These are phyloP conservation scores for Clarias magur DNA, from an alignment of 2,113 vertebrate genomes.

Conservation along the genomic window DNA sequence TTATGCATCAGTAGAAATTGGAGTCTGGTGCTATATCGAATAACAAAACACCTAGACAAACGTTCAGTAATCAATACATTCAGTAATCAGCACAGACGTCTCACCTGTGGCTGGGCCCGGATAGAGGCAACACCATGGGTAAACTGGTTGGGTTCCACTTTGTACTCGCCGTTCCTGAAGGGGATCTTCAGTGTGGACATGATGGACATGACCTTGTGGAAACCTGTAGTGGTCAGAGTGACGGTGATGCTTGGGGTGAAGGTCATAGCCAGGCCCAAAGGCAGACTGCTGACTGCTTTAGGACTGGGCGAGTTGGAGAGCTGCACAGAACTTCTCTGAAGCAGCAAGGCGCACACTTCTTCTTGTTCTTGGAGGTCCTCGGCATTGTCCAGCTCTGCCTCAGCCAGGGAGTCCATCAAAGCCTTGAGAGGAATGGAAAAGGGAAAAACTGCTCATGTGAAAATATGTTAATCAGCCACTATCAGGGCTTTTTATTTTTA, in stretches of 20 bases:
- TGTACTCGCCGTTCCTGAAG: constrained; percentile 59
- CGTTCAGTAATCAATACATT: no score
- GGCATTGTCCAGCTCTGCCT: constrained; percentile 81
- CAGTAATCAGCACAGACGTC: background rate
- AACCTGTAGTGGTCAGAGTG: constrained; percentile 58
- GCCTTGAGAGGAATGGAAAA: constrained; percentile 63
- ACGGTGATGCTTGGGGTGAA: constrained; percentile 68
- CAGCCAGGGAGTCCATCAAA: constrained; percentile 76
- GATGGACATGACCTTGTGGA: constrained; percentile 76
- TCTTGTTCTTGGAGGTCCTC: constrained; percentile 63
- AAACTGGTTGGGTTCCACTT: constrained; percentile 70
- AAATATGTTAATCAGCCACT: background rate
- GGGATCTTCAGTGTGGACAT: constrained; percentile 76
- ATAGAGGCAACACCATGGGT: constrained; percentile 81
- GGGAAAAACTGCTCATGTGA: background rate
- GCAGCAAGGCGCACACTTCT: background rate
- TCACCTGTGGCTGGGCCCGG: constrained; percentile 88
- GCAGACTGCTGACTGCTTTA: constrained; percentile 76
- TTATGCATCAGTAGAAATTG: background rate
- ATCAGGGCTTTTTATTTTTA: background rate
- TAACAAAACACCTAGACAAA: background rate
- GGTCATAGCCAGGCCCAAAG: constrained; percentile 83
- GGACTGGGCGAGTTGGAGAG: constrained; percentile 58
- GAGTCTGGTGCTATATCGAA: background rate
- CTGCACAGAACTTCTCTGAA: constrained; percentile 59